Base-by-base conservation (phyloP, 2,888 invertebrate genomes). In the Neoscelio sp. region DNA sequence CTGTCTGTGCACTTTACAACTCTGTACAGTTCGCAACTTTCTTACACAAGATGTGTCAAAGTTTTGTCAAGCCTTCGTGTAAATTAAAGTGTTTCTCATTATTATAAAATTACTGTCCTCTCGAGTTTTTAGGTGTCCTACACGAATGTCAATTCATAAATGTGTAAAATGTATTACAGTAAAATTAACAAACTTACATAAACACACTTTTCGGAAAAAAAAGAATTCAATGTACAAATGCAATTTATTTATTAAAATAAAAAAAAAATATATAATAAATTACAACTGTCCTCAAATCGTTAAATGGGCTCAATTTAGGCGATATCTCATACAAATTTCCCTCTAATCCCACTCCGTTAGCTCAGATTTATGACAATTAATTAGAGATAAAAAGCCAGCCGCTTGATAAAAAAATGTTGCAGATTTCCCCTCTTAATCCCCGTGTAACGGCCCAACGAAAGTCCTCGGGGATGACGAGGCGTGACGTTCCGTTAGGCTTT, bases 1-100 rank as follows among this genome's bases (percentile, higher is more conserved):
- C 89, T 86, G 89, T 85, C 85, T 89, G 87, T 87, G 86, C 87
- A 88, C 89, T 89, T 87, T 86, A 89, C 58, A 89, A 89, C 86
- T 90, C 88, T 80, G 88, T 87, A 88, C 88, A 89, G 89, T 88
- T 89, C 85, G 46, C 18, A 67, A 78, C 18, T 68, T 74, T 68
- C 20, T 42, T 40, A 28, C 10, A 17, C 48, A 48, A 65, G 28
- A 46, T 13, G 64, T 46, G 60, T 75, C 67, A 65, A 56, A 70
- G 48, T 77, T 70, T 50, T 56, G 65, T 70, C 77, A 70, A 64
- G 26, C 20, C 13, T 8, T 44, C 15, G 17, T 12, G 3, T n/a
- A 15, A 56, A 40, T 38, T 18, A 26, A 56, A 35, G 10, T 30
- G 10, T 52, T 12, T 28, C 8, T 1, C 28, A 28, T 28, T 28